phyloP scores from a whole-genome alignment of 2,797 vertebrate genomes.

The Xenops minutus region DNA sequence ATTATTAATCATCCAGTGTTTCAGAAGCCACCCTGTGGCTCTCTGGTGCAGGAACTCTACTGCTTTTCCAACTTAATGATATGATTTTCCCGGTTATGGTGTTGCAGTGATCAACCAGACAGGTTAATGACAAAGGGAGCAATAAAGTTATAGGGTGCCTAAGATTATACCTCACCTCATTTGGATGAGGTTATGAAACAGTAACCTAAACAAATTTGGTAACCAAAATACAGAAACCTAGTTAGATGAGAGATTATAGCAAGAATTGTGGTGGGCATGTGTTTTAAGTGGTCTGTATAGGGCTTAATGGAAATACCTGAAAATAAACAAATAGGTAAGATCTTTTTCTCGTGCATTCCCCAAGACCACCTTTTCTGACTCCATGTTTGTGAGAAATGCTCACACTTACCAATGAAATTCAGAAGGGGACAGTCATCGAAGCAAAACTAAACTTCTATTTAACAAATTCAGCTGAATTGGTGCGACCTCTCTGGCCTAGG shows the following conservation, averaged over 20 bases:
- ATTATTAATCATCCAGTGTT: conserved; percentile 45
- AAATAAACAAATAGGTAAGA: background rate
- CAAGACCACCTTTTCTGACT: background rate
- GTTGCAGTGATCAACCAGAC: background rate
- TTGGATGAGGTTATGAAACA: background rate
- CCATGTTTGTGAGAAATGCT: no score
- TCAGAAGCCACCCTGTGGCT: conserved; percentile 1
- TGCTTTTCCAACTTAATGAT: conserved; percentile 33
- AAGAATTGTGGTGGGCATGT: background rate
- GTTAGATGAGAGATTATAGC: background rate
- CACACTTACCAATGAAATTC: no score
- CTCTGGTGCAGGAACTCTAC: background rate
- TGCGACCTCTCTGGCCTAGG: no score
- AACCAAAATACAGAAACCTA: background rate
- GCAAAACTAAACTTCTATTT: no score
- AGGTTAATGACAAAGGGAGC: background rate
- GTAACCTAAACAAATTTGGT: background rate
- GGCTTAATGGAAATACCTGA: background rate
- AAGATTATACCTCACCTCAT: background rate
- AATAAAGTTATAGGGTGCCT: background rate
- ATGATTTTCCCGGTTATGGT: background rate
- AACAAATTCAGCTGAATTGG: no score
- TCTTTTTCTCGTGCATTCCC: background rate
- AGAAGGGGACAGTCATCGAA: no score
- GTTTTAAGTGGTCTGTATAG: background rate